phyloP scores from a whole-genome alignment of 2,797 vertebrate genomes.

The Phalanger gymnotis region DNA sequence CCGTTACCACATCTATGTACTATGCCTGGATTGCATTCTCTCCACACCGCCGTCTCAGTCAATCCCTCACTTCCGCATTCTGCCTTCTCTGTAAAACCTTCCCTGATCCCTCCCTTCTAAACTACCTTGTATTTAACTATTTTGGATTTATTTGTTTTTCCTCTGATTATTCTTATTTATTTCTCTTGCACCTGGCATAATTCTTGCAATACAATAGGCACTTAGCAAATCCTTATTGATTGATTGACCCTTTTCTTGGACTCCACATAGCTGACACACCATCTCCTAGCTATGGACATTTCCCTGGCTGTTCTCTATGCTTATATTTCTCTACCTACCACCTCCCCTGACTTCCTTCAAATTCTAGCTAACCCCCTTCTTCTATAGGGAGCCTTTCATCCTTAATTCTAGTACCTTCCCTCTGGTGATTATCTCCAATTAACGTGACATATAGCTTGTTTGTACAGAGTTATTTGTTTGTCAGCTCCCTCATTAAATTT shows the following conservation, averaged over 20 bases:
- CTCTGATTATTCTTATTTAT: background rate
- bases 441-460: background rate
- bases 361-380: accelerated
- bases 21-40: background rate
- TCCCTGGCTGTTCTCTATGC: background rate
- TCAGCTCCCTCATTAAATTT: background rate
- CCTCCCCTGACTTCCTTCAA: background rate
- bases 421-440: background rate
- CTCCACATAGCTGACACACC: background rate
- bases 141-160: background rate
- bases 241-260: background rate
- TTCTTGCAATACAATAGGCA: background rate
- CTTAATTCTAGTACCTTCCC: background rate
- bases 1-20: too few species aligned
- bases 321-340: background rate
- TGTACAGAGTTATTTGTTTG: background rate
- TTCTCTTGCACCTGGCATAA: background rate
- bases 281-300: background rate
- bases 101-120: background rate
- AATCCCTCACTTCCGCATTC: background rate
- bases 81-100: background rate
- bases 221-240: background rate
- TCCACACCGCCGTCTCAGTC: background rate
- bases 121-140: background rate
- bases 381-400: background rate